Base-by-base conservation (phyloP, 92 coral and sea anemone species). In the Palythoa grandis region DNA sequence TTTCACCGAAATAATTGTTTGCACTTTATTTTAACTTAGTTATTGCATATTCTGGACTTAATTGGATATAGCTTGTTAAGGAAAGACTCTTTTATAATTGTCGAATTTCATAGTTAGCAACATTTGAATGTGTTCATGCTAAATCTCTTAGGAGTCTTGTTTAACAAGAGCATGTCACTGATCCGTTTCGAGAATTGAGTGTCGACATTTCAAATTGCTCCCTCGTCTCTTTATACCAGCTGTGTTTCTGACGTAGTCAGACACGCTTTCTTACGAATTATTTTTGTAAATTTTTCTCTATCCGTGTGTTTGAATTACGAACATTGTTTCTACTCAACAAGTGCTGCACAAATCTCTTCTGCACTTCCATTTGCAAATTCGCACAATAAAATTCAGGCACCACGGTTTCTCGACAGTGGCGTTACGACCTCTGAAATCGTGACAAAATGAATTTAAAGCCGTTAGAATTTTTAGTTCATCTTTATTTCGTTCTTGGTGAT, bases 381-480 rank as follows among this genome's bases (percentile, higher is more conserved):
- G 84, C 53, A 39, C 84, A 40, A 9, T 25, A 35, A 61, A 20
- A 15, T 61, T 23, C 38, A 78, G 11, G 40, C 54, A 38, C 38
- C 3, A 60, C 35, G 11, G 20, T 63, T 65, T 2, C 3, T 4
- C 7, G 72, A 22, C 38, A 39, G 11, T 80, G 40, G 74, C 74
- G 74, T 80, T 80, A 80, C 85, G 85, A 80, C 39, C 40, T 80
- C 24, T 20, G 22, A 9, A 79, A 52, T 58, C 82, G 82, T 76
- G 82, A 76, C 82, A 86, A 75, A 25, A 25, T 43, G 71, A 70
- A 56, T 8, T 48, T n/a, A 47, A 40, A 47, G n/a, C 19, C 43
- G 7, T 70, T 14, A 16, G 65, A 40, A n/a, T n/a, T 24, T n/a
- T 38, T 22, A 52, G 47, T 11, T 68, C 43, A 37, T 53, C 53